These are phyloP conservation scores for Eupsittula cactorum DNA, from an alignment of 2,113 vertebrate genomes.

Conservation along the genomic window DNA sequence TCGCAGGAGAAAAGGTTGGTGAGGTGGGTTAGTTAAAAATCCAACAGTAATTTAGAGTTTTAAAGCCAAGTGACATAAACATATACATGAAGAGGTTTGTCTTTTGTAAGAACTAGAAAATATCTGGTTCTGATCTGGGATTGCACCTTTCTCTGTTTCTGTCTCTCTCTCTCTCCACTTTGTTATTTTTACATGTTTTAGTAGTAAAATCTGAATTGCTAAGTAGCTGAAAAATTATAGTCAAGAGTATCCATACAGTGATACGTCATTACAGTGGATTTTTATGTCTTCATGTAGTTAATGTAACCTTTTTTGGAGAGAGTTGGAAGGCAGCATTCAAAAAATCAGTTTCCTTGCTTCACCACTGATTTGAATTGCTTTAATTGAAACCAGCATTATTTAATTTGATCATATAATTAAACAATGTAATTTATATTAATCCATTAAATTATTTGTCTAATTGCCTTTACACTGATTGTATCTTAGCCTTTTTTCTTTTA, in stretches of 20 bases:
- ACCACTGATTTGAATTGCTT: conserved; percentile 8
- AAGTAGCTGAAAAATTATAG: not conserved
- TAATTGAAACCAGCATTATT: conserved; percentile 52
- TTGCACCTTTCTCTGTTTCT: not conserved
- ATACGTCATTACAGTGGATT: not conserved
- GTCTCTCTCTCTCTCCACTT: not conserved
- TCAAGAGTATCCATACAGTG: not conserved
- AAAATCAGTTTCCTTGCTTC: conserved; percentile 19
- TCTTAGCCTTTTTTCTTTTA: conserved; percentile 51
- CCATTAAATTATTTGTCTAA: conserved; percentile 58
- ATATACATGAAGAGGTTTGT: fast-evolving
- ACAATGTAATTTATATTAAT: conserved; percentile 67
- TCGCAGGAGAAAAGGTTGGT: not conserved
- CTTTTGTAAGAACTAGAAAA: not conserved
- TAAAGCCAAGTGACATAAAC: not conserved
- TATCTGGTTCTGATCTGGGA: not conserved
- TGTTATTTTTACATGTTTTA: not conserved
- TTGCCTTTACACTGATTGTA: conserved; percentile 45
- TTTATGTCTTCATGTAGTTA: not conserved
- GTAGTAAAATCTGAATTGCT: not conserved
- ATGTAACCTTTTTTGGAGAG: not conserved
- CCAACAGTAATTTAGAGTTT: not conserved
- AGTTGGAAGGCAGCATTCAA: not conserved
- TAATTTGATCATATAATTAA: conserved; percentile 69
- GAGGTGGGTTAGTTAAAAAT: not conserved